A percentile compares a stretch with the other conserved stretches of the same genome.
Evolutionary conservation across 1,140 invertebrate genomes (phyloP).

Genomic region (Dryas iulia): DNA sequence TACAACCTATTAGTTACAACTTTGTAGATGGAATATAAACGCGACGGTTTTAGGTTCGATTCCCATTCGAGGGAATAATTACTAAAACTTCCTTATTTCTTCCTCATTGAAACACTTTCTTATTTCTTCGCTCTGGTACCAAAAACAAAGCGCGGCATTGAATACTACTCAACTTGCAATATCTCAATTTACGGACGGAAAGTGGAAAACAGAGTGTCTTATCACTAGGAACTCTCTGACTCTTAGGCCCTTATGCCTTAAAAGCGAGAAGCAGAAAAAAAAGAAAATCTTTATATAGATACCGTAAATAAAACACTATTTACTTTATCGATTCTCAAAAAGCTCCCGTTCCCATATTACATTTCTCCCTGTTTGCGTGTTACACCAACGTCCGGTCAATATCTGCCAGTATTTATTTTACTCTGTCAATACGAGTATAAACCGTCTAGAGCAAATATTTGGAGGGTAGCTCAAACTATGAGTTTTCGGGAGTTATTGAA

Average conservation of each 20-base stretch:
- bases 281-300: no score
- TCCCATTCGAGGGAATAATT: no score
- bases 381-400: slow-evolving; percentile 21
- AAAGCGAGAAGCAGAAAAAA: background rate
- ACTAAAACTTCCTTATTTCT: no score
- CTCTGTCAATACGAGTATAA: slow-evolving; percentile 40
- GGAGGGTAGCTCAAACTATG: slow-evolving; percentile 27
- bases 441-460: slow-evolving; percentile 43
- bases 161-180: no score
- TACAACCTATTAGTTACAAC: no score
- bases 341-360: slow-evolving; percentile 18
- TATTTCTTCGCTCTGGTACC: background rate
- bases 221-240: no score
- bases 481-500: slow-evolving; percentile 16
- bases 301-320: background rate
- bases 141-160: no score
- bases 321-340: background rate
- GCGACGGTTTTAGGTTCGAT: no score
- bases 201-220: no score
- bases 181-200: no score
- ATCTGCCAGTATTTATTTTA: slow-evolving; percentile 34
- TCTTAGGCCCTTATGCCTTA: no score
- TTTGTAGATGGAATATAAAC: no score
- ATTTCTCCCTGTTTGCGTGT: slow-evolving; percentile 19
- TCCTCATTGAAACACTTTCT: background rate